Evolutionary conservation across 2,113 vertebrate genomes (phyloP), one percentile per base, ranked within the genome.

Genomic region (Pseudolaguvia tuberculata): DNA sequence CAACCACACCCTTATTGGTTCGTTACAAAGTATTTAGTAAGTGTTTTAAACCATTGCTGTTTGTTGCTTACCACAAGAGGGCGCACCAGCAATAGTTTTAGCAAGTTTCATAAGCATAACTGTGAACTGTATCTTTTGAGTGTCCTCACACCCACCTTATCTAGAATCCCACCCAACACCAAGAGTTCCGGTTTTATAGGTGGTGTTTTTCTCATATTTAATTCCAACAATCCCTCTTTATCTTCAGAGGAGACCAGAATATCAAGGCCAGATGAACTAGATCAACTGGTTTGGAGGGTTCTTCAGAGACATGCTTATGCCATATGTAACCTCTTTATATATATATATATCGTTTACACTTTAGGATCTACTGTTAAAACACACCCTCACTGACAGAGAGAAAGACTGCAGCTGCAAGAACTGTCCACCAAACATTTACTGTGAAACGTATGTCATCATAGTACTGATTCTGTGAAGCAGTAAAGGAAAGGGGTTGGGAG

Each of bases 401-500:
- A 67, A 67, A 74, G 23, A 3, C n/a, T 27, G 39, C 73, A 75
- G 73, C 31, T 74, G 72, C 42, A n/a, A 31, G 29, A 29, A 47
- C 58, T 53, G 17, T 50, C 45, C 23, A 31, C 18, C 23, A 75
- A 57, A 63, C 72, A 17, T 39, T 52, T 25, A 62, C 17, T 48
- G 42, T 71, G 57, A 55, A n/a, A 77, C 29, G 23, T 55, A 70
- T 55, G 57, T 55, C 57, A 47, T 45, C 29, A 57, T 70, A 39
- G 21, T 25, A 15, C 45, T 70, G 66, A 55, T 62, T 63, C 55
- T 53, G 8, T 65, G 15, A 29, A 74, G 61, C 42, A 39, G 21
- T 45, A 62, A 63, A 77, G 75, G 75, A 77, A 42, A 77, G 58
- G 67, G 67, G 31, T 27, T 71, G 67, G 75, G 75, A 70, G 67